Conservation (phyloP, 2,113 vertebrate genomes). For the Colius striatus region DNA sequence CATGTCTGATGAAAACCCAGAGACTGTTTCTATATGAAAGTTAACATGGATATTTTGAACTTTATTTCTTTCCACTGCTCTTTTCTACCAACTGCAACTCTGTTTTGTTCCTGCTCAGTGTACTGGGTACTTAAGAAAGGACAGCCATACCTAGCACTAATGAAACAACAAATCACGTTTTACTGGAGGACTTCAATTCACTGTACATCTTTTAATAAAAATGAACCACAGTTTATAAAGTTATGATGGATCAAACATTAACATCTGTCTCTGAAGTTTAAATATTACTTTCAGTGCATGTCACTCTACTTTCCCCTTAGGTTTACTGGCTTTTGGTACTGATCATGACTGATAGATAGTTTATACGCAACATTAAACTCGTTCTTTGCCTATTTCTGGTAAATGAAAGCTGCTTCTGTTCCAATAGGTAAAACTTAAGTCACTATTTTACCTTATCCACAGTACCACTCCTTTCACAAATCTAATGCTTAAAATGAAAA, state of each 20-base stretch:
- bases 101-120: not conserved
- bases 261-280: constrained; percentile 19
- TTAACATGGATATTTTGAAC: not conserved
- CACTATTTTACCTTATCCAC: constrained; percentile 19
- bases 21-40: not conserved
- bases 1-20: not conserved
- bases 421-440: constrained; percentile 36
- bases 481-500: not conserved
- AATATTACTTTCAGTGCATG: not conserved
- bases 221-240: not conserved
- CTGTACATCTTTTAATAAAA: constrained; percentile 50
- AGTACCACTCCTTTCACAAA: not conserved
- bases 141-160: not conserved
- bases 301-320: constrained; percentile 39
- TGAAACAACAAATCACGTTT: constrained; percentile 25
- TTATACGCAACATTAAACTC: constrained; percentile 44
- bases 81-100: not conserved
- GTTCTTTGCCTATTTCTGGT: constrained; percentile 40
- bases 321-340: not conserved
- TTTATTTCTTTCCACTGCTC: not conserved
- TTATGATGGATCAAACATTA: constrained; percentile 12
- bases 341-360: constrained; percentile 60
- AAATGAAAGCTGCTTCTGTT: constrained; percentile 44
- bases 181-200: not conserved
- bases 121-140: not conserved